Conservation (phyloP, 1,140 invertebrate genomes). For the Achroia grisella region DNA sequence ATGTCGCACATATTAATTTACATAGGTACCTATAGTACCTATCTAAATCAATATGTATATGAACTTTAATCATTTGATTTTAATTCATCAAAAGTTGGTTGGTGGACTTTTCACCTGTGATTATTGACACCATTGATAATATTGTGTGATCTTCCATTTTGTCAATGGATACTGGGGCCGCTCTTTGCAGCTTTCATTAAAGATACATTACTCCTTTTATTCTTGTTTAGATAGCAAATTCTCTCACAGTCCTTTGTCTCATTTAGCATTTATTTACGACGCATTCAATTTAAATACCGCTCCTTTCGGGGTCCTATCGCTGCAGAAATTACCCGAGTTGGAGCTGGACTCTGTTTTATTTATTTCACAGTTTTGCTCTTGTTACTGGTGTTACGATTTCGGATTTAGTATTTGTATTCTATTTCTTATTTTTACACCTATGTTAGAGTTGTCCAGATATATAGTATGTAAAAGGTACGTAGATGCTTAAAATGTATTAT, state of each 20-base stretch:
- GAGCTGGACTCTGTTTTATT: slow-evolving; percentile 50
- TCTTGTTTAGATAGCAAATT: slow-evolving; percentile 64
- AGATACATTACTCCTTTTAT: slow-evolving; percentile 61
- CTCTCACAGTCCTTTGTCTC: slow-evolving; percentile 64
- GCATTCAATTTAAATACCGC: slow-evolving; percentile 66
- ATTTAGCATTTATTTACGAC: slow-evolving; percentile 68
- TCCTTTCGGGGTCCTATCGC: slow-evolving; percentile 60
- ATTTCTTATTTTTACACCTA: not conserved
- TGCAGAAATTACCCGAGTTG: slow-evolving; percentile 49
- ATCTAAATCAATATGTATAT: too few relatives aligned
- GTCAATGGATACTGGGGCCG: not conserved
- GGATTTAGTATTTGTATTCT: slow-evolving; percentile 14
- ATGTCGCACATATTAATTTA: too few relatives aligned
- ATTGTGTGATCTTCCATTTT: too few relatives aligned
- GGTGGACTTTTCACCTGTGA: too few relatives aligned
- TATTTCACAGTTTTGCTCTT: slow-evolving; percentile 56
- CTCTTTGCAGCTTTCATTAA: slow-evolving; percentile 48
- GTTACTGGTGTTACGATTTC: slow-evolving; percentile 36
- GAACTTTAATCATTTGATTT: too few relatives aligned
- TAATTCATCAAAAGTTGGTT: too few relatives aligned
- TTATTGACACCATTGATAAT: too few relatives aligned
- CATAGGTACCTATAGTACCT: too few relatives aligned
- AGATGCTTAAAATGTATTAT: too few relatives aligned
- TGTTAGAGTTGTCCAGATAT: not conserved
- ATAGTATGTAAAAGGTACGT: too few relatives aligned